These are phyloP conservation scores for Anoplopoma fimbria DNA, from an alignment of 2,113 vertebrate genomes.

Conservation along the genomic window DNA sequence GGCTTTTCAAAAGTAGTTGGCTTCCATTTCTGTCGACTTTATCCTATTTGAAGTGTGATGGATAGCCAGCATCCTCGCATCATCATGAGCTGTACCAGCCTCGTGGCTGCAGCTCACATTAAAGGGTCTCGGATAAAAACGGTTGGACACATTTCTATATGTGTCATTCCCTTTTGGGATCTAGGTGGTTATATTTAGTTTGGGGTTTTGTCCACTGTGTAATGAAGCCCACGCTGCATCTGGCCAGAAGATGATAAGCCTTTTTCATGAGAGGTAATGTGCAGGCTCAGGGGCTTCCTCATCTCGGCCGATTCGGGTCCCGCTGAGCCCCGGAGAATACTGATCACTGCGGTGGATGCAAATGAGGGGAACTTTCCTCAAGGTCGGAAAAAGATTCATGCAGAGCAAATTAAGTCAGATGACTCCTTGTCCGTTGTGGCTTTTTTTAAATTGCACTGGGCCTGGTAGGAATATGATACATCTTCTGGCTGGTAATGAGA, in stretches of 20 bases:
- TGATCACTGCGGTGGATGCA: slow-evolving; percentile 69
- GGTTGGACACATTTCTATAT: slow-evolving; percentile 33
- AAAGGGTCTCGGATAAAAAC: slow-evolving; percentile 12
- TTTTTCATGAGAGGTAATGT: slow-evolving; percentile 64
- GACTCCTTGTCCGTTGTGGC: slow-evolving; percentile 46
- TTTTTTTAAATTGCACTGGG: slow-evolving; percentile 63
- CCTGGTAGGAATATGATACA: slow-evolving; percentile 53
- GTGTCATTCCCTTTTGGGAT: slow-evolving; percentile 48
- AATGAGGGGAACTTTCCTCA: slow-evolving; percentile 73
- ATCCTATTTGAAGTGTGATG: slow-evolving; percentile 50
- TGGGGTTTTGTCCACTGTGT: slow-evolving; percentile 58
- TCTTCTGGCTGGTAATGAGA: slow-evolving; percentile 58
- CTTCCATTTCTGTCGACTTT: slow-evolving; percentile 34
- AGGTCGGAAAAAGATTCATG: slow-evolving; percentile 72
- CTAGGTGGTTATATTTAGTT: slow-evolving; percentile 67
- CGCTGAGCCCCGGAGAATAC: slow-evolving; percentile 55
- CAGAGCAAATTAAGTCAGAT: slow-evolving; percentile 67
- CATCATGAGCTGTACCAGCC: slow-evolving; percentile 19
- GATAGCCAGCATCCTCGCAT: slow-evolving; percentile 27
- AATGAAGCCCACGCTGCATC: slow-evolving; percentile 57
- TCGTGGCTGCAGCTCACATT: background rate
- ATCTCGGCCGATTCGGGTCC: slow-evolving; percentile 47
- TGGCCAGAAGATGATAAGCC: slow-evolving; percentile 67
- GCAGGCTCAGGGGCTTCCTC: slow-evolving; percentile 58
- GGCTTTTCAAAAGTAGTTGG: slow-evolving; percentile 44